A percentile compares a stretch with the other conserved stretches of the same genome.
Evolutionary conservation across 2,888 invertebrate genomes (phyloP).

Genomic region (Teleogryllus oceanicus): DNA sequence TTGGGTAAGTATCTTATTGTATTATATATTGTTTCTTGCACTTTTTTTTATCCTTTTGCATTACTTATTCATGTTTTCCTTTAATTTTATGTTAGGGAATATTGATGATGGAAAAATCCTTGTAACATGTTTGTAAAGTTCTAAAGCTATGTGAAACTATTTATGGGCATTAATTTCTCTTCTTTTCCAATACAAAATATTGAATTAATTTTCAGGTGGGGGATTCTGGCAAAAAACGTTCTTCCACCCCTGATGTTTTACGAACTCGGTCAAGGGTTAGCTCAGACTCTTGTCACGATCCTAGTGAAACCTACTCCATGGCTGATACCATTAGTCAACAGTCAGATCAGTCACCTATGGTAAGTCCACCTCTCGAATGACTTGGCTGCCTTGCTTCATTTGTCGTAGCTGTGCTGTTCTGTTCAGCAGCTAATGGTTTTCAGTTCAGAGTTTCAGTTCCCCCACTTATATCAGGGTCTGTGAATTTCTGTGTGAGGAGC

Average conservation of each 20-base stretch:
- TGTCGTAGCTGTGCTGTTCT: neutral
- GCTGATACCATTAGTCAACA: conserved; percentile 53
- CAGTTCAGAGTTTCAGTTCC: neutral
- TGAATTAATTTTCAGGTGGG: conserved; percentile 45
- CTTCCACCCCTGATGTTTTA: conserved; percentile 59
- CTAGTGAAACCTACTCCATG: conserved; percentile 51
- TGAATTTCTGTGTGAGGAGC: conserved; percentile 18
- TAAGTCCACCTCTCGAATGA: conserved; percentile 43
- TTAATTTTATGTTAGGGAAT: no score
- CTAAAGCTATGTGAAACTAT: no score
- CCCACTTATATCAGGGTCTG: neutral
- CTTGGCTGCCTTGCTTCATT: neutral
- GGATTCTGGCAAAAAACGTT: conserved; percentile 51
- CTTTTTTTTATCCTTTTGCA: no score
- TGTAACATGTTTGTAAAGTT: no score
- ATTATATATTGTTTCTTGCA: no score
- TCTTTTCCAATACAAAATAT: neutral
- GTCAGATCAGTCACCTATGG: conserved; percentile 60
- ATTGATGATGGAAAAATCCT: no score
- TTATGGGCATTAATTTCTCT: neutral
- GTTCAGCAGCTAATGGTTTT: neutral
- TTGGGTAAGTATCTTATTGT: no score
- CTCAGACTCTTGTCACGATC: conserved; percentile 46
- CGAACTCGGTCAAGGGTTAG: conserved; percentile 53
- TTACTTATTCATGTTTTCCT: no score